Evolutionary conservation across 1,140 invertebrate species (phyloP).

Genomic region (Leguminivora glycinivorella): DNA sequence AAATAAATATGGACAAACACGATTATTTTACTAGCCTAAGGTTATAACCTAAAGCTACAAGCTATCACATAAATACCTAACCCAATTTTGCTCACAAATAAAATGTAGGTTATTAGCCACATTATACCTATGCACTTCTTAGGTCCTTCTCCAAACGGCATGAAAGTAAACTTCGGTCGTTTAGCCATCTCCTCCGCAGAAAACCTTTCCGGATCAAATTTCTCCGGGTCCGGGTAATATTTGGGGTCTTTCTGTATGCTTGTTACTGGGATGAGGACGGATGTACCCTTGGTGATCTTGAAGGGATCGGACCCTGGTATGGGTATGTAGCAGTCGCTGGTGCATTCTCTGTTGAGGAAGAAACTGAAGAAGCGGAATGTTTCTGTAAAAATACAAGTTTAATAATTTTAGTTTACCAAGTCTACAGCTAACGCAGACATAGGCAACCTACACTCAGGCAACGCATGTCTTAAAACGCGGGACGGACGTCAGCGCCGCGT

Average conservation of each 20-base stretch:
- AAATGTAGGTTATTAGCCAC: no score
- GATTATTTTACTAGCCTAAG: no score
- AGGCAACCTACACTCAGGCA: no score
- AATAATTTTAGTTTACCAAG: no score
- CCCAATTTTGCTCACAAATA: no score
- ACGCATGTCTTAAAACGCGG: no score
- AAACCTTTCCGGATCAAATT: conserved; percentile 29
- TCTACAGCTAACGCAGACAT: no score
- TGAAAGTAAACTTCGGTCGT: conserved; percentile 26
- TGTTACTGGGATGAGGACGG: background rate
- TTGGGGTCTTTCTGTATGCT: conserved; percentile 21
- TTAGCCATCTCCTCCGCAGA: conserved; percentile 21
- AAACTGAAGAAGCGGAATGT: background rate
- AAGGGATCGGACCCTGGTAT: background rate
- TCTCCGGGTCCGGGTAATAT: conserved; percentile 25
- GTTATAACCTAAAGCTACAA: no score
- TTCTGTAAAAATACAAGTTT: conserved; percentile 1
- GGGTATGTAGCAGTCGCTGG: background rate
- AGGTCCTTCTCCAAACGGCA: conserved; percentile 30
- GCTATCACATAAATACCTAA: no score
- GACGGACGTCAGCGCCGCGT: no score
- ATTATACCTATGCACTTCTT: conserved; percentile 32
- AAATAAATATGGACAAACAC: no score
- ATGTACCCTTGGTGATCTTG: background rate
- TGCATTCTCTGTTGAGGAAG: background rate